Percentiles rank a stretch among this genome's conserved stretches.
Evolutionary conservation across 1,140 invertebrate species (phyloP).

Genomic region (Anoplophora glabripennis): DNA sequence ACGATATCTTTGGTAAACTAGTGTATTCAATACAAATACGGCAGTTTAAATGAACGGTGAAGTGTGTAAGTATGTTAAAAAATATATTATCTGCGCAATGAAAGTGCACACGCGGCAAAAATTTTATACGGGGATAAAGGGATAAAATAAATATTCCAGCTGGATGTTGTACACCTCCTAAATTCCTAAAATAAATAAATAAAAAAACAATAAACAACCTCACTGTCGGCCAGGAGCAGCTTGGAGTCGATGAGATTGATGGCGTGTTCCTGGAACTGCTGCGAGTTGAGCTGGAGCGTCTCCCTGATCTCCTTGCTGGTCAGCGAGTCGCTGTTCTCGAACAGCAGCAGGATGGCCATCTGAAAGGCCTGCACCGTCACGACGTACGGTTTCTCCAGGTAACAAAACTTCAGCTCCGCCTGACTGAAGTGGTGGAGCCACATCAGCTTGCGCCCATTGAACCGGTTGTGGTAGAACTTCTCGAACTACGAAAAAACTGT

Average conservation of each 20-base stretch:
- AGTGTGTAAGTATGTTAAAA: too few species aligned
- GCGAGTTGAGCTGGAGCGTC: slow-evolving; percentile 71
- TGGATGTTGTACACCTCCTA: too few species aligned
- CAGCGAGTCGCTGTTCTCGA: slow-evolving; percentile 73
- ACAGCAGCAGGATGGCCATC: slow-evolving; percentile 88
- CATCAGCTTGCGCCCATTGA: slow-evolving; percentile 94
- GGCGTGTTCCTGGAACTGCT: slow-evolving; percentile 80
- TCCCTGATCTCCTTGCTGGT: slow-evolving; percentile 70
- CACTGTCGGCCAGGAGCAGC: slow-evolving; percentile 62
- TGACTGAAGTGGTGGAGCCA: slow-evolving; percentile 76
- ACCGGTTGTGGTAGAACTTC: slow-evolving; percentile 87
- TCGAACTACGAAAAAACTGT: slow-evolving; percentile 72
- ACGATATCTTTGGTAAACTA: too few species aligned
- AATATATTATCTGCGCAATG: too few species aligned
- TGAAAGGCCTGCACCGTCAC: slow-evolving; percentile 94
- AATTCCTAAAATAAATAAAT: too few species aligned
- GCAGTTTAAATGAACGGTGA: too few species aligned
- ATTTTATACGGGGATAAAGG: too few species aligned
- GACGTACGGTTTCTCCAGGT: slow-evolving; percentile 79
- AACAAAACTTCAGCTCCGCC: slow-evolving; percentile 63
- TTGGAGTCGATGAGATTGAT: slow-evolving; percentile 82
- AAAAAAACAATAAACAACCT: slow-evolving; percentile 45
- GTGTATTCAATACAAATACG: too few species aligned
- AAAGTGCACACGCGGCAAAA: too few species aligned
- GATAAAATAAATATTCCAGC: too few species aligned